Evolutionary conservation across 2,888 invertebrate species (phyloP).

Genomic region (Dioctria linearis): DNA sequence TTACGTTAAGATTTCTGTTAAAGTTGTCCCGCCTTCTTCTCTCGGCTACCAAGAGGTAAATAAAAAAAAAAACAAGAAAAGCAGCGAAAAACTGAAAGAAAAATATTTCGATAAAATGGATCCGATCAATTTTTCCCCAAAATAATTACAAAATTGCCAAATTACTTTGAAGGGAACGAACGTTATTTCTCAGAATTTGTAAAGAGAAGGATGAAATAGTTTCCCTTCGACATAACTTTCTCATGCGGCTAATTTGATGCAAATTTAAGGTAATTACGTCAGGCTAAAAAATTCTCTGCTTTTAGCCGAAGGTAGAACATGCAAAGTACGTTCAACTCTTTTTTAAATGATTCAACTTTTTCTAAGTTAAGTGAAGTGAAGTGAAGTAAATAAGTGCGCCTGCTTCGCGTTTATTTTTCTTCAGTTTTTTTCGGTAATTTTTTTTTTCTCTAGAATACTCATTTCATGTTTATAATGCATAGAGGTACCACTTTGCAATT

Average conservation of each 20-base stretch:
- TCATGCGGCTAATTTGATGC: constrained; percentile 47
- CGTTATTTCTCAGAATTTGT: constrained; percentile 40
- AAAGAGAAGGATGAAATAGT: constrained; percentile 15
- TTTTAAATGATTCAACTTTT: not conserved
- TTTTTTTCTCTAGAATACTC: no score
- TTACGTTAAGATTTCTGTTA: constrained; percentile 49
- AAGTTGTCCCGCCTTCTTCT: constrained; percentile 36
- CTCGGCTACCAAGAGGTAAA: no score
- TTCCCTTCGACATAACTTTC: constrained; percentile 24
- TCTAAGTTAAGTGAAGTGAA: no score
- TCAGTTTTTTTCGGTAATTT: no score
- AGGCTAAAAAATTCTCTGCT: constrained; percentile 27
- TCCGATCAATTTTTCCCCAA: constrained; percentile 54
- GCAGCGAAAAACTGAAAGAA: not conserved
- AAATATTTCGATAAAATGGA: constrained; percentile 38
- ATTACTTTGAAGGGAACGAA: constrained; percentile 50
- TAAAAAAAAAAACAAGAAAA: no score
- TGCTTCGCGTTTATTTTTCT: no score
- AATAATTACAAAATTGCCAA: constrained; percentile 59
- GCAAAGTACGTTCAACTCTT: constrained; percentile 39
- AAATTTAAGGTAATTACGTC: constrained; percentile 49
- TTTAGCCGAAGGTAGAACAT: constrained; percentile 24
- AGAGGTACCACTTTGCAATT: no score
- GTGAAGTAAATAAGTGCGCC: no score
- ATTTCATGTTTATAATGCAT: no score